Evolutionary conservation across 2,888 invertebrate species (phyloP), one percentile per base, ranked within the genome.

Genomic region (Phymatocera aterrima): DNA sequence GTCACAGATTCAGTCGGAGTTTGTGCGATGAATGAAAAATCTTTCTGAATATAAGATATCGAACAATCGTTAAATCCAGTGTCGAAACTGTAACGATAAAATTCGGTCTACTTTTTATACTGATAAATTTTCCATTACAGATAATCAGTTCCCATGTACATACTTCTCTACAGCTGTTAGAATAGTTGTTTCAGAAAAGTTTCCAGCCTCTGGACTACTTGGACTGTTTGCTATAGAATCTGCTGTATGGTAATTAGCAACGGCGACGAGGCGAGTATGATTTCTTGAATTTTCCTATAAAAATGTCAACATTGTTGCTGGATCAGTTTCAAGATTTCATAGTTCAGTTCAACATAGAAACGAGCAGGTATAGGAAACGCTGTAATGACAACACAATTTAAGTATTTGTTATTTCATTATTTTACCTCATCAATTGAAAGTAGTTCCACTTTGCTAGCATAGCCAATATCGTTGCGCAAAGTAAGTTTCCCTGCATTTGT

Each of bases 391-490:
- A 18, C 57, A 75, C 28, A 21, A 54, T 61, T 51, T n/a, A 3
- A 34, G 15, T 48, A 54, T 64, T 21, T 64, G 21, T 37, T 64
- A 37, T 34, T 18, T 18, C 10, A 18, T 8, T 37, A 21, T 51
- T 61, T 82, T 79, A 90, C 90, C 80, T 89, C 86, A 60, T 88
- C 85, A 43, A 84, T 82, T 15, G 83, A 79, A n/a, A 87, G 84
- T 78, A 89, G 82, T 68, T 89, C 87, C 65, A 89, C 84, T 81
- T 85, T 84, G 77, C 89, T 90, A 6, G 87, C 84, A 37, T 91
- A 91, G 40, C 91, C 91, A 68, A 95, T 94, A 84, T 94, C 94
- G 87, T 95, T 95, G 31, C 93, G 88, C 2, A 95, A 91, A 82
- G 80, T 85, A 6, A 88, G 81, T 81, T 88, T 88, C 28, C 85